phyloP scores from a whole-genome alignment of 2,888 invertebrate genomes.

The Agrochola macilenta region DNA sequence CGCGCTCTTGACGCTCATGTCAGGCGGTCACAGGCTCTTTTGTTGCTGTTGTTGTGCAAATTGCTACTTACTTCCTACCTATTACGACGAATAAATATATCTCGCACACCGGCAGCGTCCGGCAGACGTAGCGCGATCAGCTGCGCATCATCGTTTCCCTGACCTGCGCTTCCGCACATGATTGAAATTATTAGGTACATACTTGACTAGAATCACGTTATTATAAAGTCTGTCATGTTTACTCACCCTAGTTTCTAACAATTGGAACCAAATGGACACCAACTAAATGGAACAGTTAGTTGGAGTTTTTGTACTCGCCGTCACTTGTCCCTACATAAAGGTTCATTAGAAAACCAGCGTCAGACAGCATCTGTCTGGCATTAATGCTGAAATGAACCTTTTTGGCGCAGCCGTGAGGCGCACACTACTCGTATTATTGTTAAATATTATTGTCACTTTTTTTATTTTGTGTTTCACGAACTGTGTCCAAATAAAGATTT shows the following conservation, averaged over 20 bases:
- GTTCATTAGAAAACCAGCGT: too few species aligned
- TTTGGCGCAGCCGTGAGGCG: too few species aligned
- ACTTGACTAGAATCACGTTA: constrained; percentile 8
- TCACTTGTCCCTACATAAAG: too few species aligned
- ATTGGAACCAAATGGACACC: not conserved
- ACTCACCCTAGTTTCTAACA: constrained; percentile 18
- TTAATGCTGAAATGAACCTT: too few species aligned
- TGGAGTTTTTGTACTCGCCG: too few species aligned
- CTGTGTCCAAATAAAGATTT: too few species aligned
- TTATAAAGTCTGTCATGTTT: constrained; percentile 18
- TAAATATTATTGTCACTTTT: too few species aligned
- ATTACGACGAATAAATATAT: constrained; percentile 48
- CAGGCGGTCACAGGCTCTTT: constrained; percentile 65
- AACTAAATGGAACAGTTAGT: constrained; percentile 8
- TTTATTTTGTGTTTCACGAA: too few species aligned
- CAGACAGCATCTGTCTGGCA: too few species aligned
- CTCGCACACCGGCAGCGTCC: constrained; percentile 22
- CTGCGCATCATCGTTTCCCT: not conserved
- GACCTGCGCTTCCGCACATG: constrained; percentile 17
- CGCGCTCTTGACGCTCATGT: constrained; percentile 42
- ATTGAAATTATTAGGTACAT: not conserved
- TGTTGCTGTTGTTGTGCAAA: constrained; percentile 73
- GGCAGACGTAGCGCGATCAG: not conserved
- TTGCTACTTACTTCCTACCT: constrained; percentile 58
- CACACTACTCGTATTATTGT: too few species aligned